Evolutionary conservation across 2,797 vertebrate species (phyloP), one percentile per base, ranked within the genome.

Genomic region (Liasis olivaceus): DNA sequence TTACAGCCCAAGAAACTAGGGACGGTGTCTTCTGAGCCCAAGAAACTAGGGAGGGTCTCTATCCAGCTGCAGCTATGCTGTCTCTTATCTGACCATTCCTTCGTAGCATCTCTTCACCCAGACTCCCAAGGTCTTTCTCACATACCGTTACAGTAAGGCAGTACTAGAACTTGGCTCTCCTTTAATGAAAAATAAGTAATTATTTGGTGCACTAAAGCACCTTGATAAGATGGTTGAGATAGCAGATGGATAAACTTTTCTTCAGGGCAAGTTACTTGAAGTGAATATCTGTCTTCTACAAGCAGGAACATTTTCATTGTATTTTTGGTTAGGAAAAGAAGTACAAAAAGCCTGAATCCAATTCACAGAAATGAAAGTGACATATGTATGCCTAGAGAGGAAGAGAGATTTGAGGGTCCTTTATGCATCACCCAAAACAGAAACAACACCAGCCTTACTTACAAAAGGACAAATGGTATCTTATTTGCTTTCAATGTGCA

Each of bases 191-290:
- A 13, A 56, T 26, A 96, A 93, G 8, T 94, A 95, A 96, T 97
- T 95, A 95, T 96, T 96, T 96, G 94, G 94, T 95, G 95, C 92
- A 96, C 93, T 91, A 93, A 89, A 95, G 93, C 94, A 93, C 93
- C 90, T 94, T 94, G 92, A 95, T 96, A 90, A 62, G 88, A 94
- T 94, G 96, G 28, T 94, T 66, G 87, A 94, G 58, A 85, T 93
- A 95, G 94, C 97, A 97, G 95, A 97, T 97, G 95, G 94, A 95
- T 69, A 84, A 94, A 85, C 51, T 31, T 92, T 94, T 96, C 94
- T 96, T 92, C 86, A 59, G 90, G 94, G 93, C 94, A 89, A 85
- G 59, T 81, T 66, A 87, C 89, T 89, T 93, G 54, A 91, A 95
- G 92, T 91, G 92, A 97, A 97, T 94, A 95, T 96, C 95, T 97